Conservation (phyloP, 2,888 invertebrate species). For the Colostygia pectinataria region DNA sequence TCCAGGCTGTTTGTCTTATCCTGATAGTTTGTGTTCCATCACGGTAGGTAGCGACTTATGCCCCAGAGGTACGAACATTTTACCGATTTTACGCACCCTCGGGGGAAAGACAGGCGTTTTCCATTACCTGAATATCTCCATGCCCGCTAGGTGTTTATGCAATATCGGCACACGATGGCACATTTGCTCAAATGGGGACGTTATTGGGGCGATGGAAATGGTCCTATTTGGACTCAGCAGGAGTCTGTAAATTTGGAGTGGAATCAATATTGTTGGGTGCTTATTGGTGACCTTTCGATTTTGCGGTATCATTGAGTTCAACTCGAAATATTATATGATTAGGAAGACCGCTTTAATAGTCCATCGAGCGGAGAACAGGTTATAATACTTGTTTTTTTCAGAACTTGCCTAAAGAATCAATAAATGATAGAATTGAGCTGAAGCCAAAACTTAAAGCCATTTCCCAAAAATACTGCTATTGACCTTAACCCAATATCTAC, state of each 20-base stretch:
- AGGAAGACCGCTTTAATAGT: too few species aligned
- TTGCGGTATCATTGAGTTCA: too few species aligned
- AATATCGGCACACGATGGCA: slow-evolving; percentile 15
- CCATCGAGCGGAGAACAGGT: too few species aligned
- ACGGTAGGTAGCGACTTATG: slow-evolving; percentile 2
- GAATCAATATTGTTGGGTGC: slow-evolving; percentile 8
- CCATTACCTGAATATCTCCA: slow-evolving; percentile 21
- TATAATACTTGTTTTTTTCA: too few species aligned
- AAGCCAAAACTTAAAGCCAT: slow-evolving; percentile 4
- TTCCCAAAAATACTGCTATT: slow-evolving; percentile 10
- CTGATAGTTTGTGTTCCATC: slow-evolving; percentile 20
- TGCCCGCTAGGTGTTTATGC: slow-evolving; percentile 17
- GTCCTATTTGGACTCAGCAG: slow-evolving; percentile 6
- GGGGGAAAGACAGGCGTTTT: slow-evolving; percentile 21
- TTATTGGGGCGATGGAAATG: slow-evolving; percentile 8
- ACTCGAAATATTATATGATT: too few species aligned
- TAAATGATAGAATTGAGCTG: slow-evolving; percentile 1
- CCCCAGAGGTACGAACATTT: slow-evolving; percentile 5
- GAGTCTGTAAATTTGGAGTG: slow-evolving; percentile 11
- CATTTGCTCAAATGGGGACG: slow-evolving; percentile 12
- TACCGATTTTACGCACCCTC: slow-evolving; percentile 9
- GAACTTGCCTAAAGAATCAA: background rate
- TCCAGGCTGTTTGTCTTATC: slow-evolving; percentile 11
- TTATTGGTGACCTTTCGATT: slow-evolving; percentile 1
- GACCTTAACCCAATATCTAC: slow-evolving; percentile 6